Evolutionary conservation across 2,113 vertebrate genomes (phyloP).

Genomic region (Muntiacus muntjak): DNA sequence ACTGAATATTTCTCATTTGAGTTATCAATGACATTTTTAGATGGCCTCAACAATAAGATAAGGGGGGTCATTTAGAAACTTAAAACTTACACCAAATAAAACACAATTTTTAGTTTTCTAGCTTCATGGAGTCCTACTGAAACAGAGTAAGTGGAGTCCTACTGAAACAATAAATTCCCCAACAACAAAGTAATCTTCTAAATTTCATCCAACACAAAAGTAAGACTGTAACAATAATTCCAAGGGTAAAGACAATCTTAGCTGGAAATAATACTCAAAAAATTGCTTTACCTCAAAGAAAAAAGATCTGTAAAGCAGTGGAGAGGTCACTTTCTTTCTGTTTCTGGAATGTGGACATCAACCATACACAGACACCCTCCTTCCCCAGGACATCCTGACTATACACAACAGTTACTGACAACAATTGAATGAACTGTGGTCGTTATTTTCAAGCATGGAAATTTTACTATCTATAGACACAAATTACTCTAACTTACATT

Average conservation of each 20-base stretch:
- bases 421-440: constrained; percentile 81
- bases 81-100: constrained; percentile 59
- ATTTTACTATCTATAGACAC: constrained; percentile 81
- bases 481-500: constrained; percentile 72
- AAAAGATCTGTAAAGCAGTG: constrained; percentile 22
- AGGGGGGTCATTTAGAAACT: constrained; percentile 33
- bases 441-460: constrained; percentile 86
- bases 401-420: constrained; percentile 89
- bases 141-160: constrained; percentile 44
- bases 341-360: constrained; percentile 77
- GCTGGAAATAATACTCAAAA: constrained; percentile 46
- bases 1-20: constrained; percentile 23
- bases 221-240: constrained; percentile 14
- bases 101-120: constrained; percentile 60
- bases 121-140: constrained; percentile 35
- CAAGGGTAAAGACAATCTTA: background rate
- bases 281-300: constrained; percentile 23
- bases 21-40: background rate
- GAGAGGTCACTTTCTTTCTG: constrained; percentile 60
- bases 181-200: constrained; percentile 52
- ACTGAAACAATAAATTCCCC: constrained; percentile 39
- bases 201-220: constrained; percentile 39
- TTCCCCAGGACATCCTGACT: constrained; percentile 99
- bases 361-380: constrained; percentile 75
- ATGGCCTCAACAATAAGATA: background rate